Evolutionary conservation across 2,888 invertebrate genomes (phyloP).

Genomic region (Capitulum mitella): DNA sequence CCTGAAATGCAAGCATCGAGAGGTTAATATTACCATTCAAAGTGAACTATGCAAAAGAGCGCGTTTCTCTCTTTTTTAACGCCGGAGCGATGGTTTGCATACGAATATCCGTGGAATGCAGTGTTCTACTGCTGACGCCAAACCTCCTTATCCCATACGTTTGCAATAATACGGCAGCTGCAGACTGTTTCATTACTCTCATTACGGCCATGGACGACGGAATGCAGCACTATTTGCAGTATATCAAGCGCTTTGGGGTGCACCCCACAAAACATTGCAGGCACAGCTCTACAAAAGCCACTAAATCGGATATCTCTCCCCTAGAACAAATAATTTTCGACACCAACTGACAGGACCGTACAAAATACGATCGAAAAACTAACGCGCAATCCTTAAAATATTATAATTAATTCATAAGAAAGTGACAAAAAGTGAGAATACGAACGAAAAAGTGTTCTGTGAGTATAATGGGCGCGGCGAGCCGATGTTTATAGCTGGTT

Average conservation of each 20-base stretch:
- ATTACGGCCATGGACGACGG: not conserved
- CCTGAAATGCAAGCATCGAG: no score
- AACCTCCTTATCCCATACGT: not conserved
- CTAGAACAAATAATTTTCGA: slow-evolving; percentile 21
- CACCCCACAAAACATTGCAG: not conserved
- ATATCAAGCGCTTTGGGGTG: not conserved
- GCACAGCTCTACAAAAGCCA: not conserved
- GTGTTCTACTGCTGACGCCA: no score
- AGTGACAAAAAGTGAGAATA: slow-evolving; percentile 1
- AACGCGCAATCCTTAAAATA: slow-evolving; percentile 19
- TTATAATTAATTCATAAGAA: slow-evolving; percentile 23
- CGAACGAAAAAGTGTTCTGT: slow-evolving; percentile 8
- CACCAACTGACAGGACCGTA: slow-evolving; percentile 16
- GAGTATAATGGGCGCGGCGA: slow-evolving; percentile 6
- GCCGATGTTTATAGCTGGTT: slow-evolving; percentile 3
- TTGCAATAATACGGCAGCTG: not conserved
- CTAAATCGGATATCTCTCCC: slow-evolving; percentile 3
- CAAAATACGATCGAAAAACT: slow-evolving; percentile 20
- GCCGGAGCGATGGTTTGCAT: no score
- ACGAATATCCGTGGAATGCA: no score
- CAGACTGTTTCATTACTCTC: not conserved
- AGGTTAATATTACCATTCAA: no score
- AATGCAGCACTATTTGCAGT: slow-evolving; percentile 4
- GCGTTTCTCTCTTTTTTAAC: no score
- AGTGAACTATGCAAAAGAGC: no score